phyloP scores from a whole-genome alignment of 2,113 vertebrate genomes.

The Pipa parva region DNA sequence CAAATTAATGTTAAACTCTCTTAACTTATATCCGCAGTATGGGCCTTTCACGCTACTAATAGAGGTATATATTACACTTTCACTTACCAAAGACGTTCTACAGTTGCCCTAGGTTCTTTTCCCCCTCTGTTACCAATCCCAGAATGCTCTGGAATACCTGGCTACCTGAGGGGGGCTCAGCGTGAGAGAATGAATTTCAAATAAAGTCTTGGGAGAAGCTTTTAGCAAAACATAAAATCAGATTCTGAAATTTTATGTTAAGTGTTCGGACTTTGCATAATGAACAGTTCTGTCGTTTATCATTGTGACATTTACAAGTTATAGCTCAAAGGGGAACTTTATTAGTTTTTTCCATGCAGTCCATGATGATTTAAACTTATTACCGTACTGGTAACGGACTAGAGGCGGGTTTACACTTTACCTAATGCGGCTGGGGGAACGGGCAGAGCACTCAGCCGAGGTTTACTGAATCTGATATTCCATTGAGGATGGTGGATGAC shows the following conservation, averaged over 20 bases:
- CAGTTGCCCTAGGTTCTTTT: too few species aligned
- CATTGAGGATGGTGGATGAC: too few species aligned
- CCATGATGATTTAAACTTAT: constrained; percentile 47
- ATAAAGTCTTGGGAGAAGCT: constrained; percentile 42
- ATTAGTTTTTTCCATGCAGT: constrained; percentile 33
- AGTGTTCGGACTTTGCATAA: constrained; percentile 53
- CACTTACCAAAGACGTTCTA: too few species aligned
- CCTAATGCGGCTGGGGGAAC: constrained; percentile 14
- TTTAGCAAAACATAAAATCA: constrained; percentile 40
- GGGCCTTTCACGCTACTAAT: too few species aligned
- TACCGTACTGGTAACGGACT: constrained; percentile 36
- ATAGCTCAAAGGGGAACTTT: constrained; percentile 52
- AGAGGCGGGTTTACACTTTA: constrained; percentile 28
- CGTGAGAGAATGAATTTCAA: too few species aligned
- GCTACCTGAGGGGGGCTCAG: too few species aligned
- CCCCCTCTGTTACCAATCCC: too few species aligned
- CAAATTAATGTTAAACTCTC: too few species aligned
- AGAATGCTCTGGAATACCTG: too few species aligned
- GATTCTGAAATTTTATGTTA: constrained; percentile 52
- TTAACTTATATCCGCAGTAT: too few species aligned
- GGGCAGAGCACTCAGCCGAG: neutral
- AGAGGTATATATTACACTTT: too few species aligned
- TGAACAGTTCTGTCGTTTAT: constrained; percentile 42
- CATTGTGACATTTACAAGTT: constrained; percentile 53
- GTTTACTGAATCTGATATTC: too few species aligned